Percentiles rank a stretch among this genome's conserved stretches.
phyloP scores from a whole-genome alignment of 2,888 invertebrate genomes.

The Pogonocherus hispidulus region DNA sequence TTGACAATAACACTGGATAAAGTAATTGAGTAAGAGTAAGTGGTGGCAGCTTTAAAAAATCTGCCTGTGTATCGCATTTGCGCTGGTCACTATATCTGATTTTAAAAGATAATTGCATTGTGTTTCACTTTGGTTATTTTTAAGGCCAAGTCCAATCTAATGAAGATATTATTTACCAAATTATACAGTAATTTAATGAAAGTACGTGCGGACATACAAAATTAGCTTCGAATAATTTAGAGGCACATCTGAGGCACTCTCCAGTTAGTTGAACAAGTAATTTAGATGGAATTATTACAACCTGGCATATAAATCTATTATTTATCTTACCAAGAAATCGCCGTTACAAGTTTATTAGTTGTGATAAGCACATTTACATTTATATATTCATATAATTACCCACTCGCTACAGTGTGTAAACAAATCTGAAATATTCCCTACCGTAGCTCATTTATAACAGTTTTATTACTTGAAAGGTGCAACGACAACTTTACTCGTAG shows the following conservation, averaged over 20 bases:
- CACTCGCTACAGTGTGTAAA: too few relatives aligned
- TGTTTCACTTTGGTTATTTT: too few relatives aligned
- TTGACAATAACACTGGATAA: too few relatives aligned
- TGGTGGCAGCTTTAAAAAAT: too few relatives aligned
- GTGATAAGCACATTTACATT: constrained; percentile 15
- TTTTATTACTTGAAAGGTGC: neutral
- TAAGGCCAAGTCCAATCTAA: neutral
- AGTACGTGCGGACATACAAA: neutral
- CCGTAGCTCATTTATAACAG: neutral
- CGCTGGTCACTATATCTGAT: too few relatives aligned
- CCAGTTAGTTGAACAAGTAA: neutral
- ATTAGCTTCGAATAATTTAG: constrained; percentile 12
- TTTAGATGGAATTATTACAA: constrained; percentile 15
- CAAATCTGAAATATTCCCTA: neutral
- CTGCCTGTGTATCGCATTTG: too few relatives aligned
- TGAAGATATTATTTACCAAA: neutral
- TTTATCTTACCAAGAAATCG: constrained; percentile 7
- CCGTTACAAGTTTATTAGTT: constrained; percentile 11
- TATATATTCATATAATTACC: constrained; percentile 1
- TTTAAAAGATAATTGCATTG: too few relatives aligned
- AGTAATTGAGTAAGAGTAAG: too few relatives aligned
- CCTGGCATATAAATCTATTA: constrained; percentile 10
- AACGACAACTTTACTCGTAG: neutral
- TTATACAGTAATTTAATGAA: neutral
- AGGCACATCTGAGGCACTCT: neutral